Evolutionary conservation across 2,113 vertebrate genomes (phyloP), one percentile per base, ranked within the genome.

Genomic region (Macrotus californicus): DNA sequence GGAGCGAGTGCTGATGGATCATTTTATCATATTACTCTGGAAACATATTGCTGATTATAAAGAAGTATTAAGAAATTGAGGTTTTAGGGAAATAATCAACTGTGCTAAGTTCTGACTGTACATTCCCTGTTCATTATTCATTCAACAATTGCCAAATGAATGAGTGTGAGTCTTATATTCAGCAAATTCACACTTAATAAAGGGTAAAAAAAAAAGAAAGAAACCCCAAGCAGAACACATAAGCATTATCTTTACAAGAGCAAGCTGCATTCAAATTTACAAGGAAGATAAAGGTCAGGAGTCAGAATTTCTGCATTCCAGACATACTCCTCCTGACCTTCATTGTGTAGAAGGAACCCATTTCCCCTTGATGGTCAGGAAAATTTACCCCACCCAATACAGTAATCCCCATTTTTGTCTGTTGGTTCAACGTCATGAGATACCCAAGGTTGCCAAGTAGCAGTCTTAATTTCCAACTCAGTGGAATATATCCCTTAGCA

Each of bases 101-200:
- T 11, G 36, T 80, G 87, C 31, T n/a, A 89, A 21, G 43, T 92
- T 96, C 67, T 95, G 76, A 92, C 72, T 93, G 9, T 29, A 79
- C 87, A 96, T 76, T 93, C 59, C 80, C 75, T 93, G 46, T 91
- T 72, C 46, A 82, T 80, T 75, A 93, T 29, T 86, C 36, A 67
- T 91, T 89, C 70, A 50, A 2, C 75, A 88, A 89, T 64, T 89
- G 18, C 19, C 56, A 93, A 94, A 67, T 72, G 77, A 91, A 43
- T 88, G 12, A 61, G 39, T 22, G 7, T 7, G 79, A 80, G 14
- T 67, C 31, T 34, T 50, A 69, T 36, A 87, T n/a, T 81, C 34
- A 54, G 26, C 26, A 91, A 86, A 87, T 10, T 31, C 50, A 39
- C 18, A 64, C 31, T 34, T 75, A 83, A 64, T 64, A 81, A 77